Percentiles rank a stretch among this genome's conserved stretches.
Evolutionary conservation across 2,113 vertebrate genomes (phyloP).

Genomic region (Circaetus cinerascens): DNA sequence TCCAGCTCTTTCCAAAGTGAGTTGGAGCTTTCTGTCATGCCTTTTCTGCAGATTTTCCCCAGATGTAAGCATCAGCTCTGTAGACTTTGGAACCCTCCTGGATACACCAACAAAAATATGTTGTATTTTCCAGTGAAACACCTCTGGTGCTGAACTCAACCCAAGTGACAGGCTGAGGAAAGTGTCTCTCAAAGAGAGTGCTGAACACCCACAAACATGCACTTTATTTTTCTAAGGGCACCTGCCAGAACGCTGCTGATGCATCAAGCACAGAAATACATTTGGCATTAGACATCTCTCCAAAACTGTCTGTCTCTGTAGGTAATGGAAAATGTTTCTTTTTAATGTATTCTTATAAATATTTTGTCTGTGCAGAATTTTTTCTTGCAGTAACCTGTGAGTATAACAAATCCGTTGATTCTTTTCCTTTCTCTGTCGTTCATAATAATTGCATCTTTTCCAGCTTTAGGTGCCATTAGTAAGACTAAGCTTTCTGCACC

Average conservation of each 20-base stretch:
- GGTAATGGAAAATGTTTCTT: background rate
- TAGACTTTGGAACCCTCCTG: slow-evolving; percentile 1
- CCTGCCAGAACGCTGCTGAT: slow-evolving; percentile 10
- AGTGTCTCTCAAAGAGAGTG: background rate
- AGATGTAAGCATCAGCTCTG: slow-evolving; percentile 20
- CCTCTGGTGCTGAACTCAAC: background rate
- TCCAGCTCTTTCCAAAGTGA: background rate
- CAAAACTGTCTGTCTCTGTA: background rate
- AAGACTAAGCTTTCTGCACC: background rate
- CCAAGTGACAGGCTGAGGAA: slow-evolving; percentile 14
- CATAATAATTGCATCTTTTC: background rate
- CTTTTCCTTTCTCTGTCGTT: background rate
- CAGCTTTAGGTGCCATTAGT: background rate
- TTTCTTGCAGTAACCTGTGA: background rate
- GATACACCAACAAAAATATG: background rate
- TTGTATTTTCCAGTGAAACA: slow-evolving; percentile 41
- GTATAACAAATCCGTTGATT: background rate
- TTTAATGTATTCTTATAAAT: background rate
- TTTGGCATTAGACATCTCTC: background rate
- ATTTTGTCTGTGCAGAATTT: background rate
- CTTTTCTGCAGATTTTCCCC: slow-evolving; percentile 8
- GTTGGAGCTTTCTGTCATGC: background rate
- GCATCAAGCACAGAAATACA: background rate
- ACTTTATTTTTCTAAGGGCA: slow-evolving; percentile 12
- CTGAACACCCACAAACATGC: slow-evolving; percentile 13